Evolutionary conservation across 2,888 invertebrate genomes (phyloP), one percentile per base, ranked within the genome.

Genomic region (Eurytoma adleriae): DNA sequence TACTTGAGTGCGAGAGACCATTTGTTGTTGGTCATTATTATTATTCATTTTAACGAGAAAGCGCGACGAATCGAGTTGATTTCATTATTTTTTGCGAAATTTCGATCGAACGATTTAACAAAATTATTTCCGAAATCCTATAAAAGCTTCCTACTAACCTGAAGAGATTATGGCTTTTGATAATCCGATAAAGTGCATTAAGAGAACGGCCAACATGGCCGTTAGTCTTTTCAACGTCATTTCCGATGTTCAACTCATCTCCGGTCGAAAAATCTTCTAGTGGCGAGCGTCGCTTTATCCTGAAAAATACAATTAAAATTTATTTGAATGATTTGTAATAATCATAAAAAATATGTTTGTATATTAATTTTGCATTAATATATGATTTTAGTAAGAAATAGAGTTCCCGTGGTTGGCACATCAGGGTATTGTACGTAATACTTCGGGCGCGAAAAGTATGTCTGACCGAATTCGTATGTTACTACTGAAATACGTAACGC

Each of bases 141-240:
- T 14, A 24, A 54, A 68, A 62, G 18, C 18, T 5, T 14, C 5
- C 40, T 30, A 84, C 82, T 83, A 59, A 89, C 89, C 87, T 83
- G 88, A 69, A 24, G 86, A 83, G 74, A 85, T 86, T 81, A 86
- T 84, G 40, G 87, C 87, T 78, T 81, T 84, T 64, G 87, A 83
- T 74, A 85, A 85, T 75, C 84, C 88, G 82, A 88, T 84, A 79
- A 89, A 86, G 82, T 89, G 87, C 83, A 90, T 85, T 85, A 89
- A 86, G 84, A 89, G 85, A 83, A 86, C 87, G 89, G 90, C 90
- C 90, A 89, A 84, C 84, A 88, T 83, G 89, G 89, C 89, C 89
- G 87, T 85, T 78, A 87, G 83, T 87, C 86, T 88, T 86, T 86
- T 86, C 85, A 89, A 85, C 89, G 87, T 90, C 89, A 87, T 90